Conservation (phyloP, 1,140 invertebrate species). For the Teleogryllus occipitalis region DNA sequence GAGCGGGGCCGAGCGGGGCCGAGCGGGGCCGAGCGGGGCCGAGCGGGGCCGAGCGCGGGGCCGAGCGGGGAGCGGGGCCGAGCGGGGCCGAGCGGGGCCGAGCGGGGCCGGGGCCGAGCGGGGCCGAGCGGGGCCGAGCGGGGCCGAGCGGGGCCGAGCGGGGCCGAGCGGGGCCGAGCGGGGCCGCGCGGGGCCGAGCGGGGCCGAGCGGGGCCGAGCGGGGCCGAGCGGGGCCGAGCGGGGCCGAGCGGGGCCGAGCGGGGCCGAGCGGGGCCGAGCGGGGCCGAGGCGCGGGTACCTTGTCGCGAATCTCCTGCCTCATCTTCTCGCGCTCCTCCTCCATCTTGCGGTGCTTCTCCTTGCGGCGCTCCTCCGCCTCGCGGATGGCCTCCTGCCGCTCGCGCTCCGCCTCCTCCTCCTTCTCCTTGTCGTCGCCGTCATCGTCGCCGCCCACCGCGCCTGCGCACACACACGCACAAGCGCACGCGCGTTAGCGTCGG, state of each 20-base stretch:
- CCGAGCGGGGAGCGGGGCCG: no score
- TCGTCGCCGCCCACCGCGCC: constrained; percentile 35
- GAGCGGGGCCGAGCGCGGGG: no score
- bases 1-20: no score
- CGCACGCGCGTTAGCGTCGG: no score
- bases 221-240: no score
- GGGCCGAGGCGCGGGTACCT: constrained; percentile 35
- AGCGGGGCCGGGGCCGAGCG: no score
- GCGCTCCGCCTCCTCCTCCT: constrained; percentile 43
- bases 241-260: no score
- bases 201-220: neutral
- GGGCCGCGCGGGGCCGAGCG: no score
- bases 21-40: neutral
- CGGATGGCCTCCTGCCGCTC: constrained; percentile 43
- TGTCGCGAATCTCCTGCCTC: constrained; percentile 49
- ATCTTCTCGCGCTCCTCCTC: constrained; percentile 54
- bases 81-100: no score
- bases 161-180: no score
- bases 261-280: no score
- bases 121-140: no score
- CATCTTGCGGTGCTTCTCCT: constrained; percentile 53
- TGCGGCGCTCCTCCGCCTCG: constrained; percentile 48
- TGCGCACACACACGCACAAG: neutral
- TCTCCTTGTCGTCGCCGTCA: constrained; percentile 37
- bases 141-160: neutral